Evolutionary conservation across 2,113 vertebrate genomes (phyloP).

Genomic region (Emydocephalus ijimae): DNA sequence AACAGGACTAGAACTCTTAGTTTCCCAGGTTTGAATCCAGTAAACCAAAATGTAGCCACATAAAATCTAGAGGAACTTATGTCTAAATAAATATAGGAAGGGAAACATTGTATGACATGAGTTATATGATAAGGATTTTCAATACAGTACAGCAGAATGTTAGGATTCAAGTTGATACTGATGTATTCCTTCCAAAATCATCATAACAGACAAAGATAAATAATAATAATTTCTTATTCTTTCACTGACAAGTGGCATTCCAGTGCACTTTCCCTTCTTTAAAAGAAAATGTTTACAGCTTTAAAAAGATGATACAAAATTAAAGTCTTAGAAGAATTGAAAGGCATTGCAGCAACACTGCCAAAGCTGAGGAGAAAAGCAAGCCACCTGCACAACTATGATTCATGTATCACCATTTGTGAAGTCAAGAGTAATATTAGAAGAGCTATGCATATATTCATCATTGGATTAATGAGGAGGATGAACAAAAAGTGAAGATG

Average conservation of each 20-base stretch:
- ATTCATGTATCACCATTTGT: constrained; percentile 27
- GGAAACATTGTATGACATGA: background rate
- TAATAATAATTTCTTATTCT: background rate
- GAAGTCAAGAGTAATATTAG: constrained; percentile 21
- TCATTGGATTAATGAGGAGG: constrained; percentile 20
- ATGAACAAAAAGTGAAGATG: constrained; percentile 1
- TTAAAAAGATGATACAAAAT: constrained; percentile 25
- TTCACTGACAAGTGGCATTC: background rate
- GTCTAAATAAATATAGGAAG: background rate
- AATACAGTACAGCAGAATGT: background rate
- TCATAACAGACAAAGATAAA: background rate
- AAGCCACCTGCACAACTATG: constrained; percentile 14
- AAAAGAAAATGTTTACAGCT: background rate
- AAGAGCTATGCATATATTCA: background rate
- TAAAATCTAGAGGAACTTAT: too few species aligned
- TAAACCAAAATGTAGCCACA: background rate
- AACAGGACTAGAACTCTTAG: background rate
- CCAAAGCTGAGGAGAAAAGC: background rate
- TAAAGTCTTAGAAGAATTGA: constrained; percentile 31
- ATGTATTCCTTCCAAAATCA: background rate
- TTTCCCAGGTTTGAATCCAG: background rate
- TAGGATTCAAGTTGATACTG: background rate
- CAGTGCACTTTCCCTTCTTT: background rate
- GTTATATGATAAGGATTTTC: background rate
- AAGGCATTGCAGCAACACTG: constrained; percentile 25